phyloP scores from a whole-genome alignment of 2,797 vertebrate genomes.

The Rhyacichthys aspro region DNA sequence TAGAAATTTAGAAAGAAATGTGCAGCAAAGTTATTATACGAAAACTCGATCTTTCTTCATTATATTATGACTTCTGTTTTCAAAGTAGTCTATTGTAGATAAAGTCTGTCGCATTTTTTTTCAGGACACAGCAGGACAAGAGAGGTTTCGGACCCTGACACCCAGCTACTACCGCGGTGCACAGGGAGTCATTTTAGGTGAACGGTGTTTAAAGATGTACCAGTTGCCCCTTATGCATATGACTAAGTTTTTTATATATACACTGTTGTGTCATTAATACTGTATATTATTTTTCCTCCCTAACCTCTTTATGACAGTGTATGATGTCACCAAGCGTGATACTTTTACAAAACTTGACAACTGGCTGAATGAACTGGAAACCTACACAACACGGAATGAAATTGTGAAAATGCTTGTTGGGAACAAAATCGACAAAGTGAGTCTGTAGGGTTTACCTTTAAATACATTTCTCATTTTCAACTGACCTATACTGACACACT shows the following conservation, averaged over 20 bases:
- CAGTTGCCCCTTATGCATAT: neutral
- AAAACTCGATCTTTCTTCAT: too few relatives aligned
- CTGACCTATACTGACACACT: too few relatives aligned
- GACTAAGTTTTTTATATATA: neutral
- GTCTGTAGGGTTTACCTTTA: slow-evolving; percentile 19
- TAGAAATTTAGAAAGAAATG: too few relatives aligned
- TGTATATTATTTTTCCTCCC: neutral
- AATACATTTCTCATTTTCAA: too few relatives aligned
- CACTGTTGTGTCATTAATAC: neutral
- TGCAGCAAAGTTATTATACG: too few relatives aligned
- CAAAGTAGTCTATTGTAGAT: neutral
- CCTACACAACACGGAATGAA: slow-evolving; percentile 96
- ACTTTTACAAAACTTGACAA: slow-evolving; percentile 95
- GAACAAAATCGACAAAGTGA: slow-evolving; percentile 98
- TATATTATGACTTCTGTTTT: too few relatives aligned
- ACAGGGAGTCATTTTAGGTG: slow-evolving; percentile 97
- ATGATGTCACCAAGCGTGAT: slow-evolving; percentile 95
- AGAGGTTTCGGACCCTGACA: slow-evolving; percentile 94
- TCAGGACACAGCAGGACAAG: slow-evolving; percentile 97
- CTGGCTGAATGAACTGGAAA: slow-evolving; percentile 98
- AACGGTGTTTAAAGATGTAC: slow-evolving; percentile 35
- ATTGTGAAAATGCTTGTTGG: slow-evolving; percentile 99
- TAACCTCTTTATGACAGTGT: slow-evolving; percentile 79
- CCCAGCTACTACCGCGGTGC: slow-evolving; percentile 98
- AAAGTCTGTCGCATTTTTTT: slow-evolving; percentile 40